Percentiles rank a stretch among this genome's conserved stretches.
Conservation (phyloP, 1,140 invertebrate species). For the Orussus abietinus region DNA sequence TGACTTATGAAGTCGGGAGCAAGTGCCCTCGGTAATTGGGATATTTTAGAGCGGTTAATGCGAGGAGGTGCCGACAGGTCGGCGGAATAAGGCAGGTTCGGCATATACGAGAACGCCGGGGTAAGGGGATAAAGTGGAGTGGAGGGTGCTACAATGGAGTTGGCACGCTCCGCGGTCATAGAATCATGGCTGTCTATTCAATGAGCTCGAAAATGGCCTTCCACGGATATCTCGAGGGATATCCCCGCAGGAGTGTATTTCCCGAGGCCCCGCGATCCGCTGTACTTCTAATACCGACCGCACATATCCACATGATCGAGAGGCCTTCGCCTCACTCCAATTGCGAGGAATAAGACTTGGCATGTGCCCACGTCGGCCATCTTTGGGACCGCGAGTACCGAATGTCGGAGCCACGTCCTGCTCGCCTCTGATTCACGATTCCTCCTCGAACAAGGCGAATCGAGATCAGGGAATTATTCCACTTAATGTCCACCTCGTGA, state of each 20-base stretch:
- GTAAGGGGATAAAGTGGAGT: conserved; percentile 46
- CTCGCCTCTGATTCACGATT: too few species aligned
- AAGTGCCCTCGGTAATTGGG: too few species aligned
- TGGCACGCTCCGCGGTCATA: conserved; percentile 52
- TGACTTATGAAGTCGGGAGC: too few species aligned
- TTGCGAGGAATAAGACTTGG: too few species aligned
- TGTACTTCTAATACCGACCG: conserved; percentile 41
- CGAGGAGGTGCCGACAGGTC: conserved; percentile 25
- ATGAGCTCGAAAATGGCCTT: conserved; percentile 54
- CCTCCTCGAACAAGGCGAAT: too few species aligned
- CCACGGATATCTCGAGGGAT: conserved; percentile 48
- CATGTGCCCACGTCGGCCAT: too few species aligned
- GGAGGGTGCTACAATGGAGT: conserved; percentile 50
- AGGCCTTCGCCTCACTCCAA: too few species aligned
- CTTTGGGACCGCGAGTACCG: too few species aligned
- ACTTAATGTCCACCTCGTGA: too few species aligned
- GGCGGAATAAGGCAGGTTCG: conserved; percentile 24
- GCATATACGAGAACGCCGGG: conserved; percentile 33
- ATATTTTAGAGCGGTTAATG: conserved; percentile 34
- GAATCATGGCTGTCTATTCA: conserved; percentile 55
- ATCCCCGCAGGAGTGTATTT: conserved; percentile 38
- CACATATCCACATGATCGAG: conserved; percentile 38
- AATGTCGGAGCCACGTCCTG: too few species aligned
- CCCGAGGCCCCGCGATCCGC: conserved; percentile 44
- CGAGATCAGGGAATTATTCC: too few species aligned